Base-by-base conservation (phyloP, 2,113 vertebrate genomes). In the Acanthochromis polyacanthus region DNA sequence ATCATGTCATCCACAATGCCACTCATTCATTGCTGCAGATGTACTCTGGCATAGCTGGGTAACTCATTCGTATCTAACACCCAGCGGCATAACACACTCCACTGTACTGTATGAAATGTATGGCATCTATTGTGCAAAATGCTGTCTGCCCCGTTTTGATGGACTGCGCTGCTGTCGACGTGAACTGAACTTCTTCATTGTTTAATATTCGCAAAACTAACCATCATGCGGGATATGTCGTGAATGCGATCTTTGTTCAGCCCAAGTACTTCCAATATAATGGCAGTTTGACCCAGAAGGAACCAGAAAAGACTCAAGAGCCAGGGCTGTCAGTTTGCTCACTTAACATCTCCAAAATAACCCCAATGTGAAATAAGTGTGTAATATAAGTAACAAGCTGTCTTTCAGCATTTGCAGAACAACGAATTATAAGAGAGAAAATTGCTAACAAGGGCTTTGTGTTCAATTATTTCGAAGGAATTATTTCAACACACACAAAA, bases 81-180 rank as follows among this genome's bases (percentile, higher is more conserved):
- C 81, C 81, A 16, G 59, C 62, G 8, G 50, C 83, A 91, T 67
- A 91, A 91, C 87, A 88, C 73, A 83, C 78, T 84, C 88, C 82
- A 70, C 73, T 45, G 59, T 17, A 80, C 80, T 91, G 88, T 84
- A 64, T 45, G 30, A 52, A 19, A 20, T 83, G 52, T 90, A 23
- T 86, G 67, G 72, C 15, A 10, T 14, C 67, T 68, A 84, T 90
- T 91, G 86, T 89, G 12, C 65, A 5, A 17, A 53, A 15, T 0
- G 19, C 60, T 45, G 59, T 5, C 82, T 62, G 51, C 11, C 36
- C 56, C n/a, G 70, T 52, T 85, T 85, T 85, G 75, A 89, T 74
- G 45, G 75, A 87, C 70, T 75, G 36, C 23, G 28, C 65, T 66
- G 32, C 68, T 8, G 8, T 78, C 36, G 56, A 12, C 14, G 23